Base-by-base conservation (phyloP, 1,140 invertebrate genomes). In the Ladona fulva region DNA sequence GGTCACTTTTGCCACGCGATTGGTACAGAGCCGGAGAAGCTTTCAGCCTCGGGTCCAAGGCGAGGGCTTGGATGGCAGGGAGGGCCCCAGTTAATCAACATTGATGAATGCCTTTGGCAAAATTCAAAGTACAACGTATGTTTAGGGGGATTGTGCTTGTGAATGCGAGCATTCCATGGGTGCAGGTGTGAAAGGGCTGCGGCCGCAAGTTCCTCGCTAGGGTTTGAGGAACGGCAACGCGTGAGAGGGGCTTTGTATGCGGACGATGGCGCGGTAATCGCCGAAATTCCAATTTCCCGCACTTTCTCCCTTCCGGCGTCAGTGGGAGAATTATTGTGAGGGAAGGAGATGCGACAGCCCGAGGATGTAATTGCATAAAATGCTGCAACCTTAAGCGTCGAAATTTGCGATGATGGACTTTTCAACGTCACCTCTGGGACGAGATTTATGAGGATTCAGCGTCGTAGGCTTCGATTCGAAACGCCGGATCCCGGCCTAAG, bases 371-470 rank as follows among this genome's bases (percentile, higher is more conserved):
- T 66, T 22, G 52, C 16, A 16, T 19, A 22, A 66, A 66, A 66
- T 6, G 52, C n/a, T 22, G 52, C 52, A 22, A 66, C 52, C 52
- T 66, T 66, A 66, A 66, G 52, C 52, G n/a, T 12, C 12, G 16
- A 19, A 22, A 66, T 52, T 52, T 52, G 44, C 19, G 19, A 52
- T 66, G 52, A 22, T 66, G 14, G 16, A 3, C 52, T 6, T 11
- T 19, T 66, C 16, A 16, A 19, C 12, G 52, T 66, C 52, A 22
- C n/a, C 52, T 6, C n/a, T 16, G 52, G 16, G 52, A 66, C 12
- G 52, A 66, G 52, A 66, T 66, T 66, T 66, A 66, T 66, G 52
- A 66, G 52, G 52, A 66, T 66, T 66, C n/a, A 22, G n/a, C 52
- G n/a, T 66, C 44, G 44, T 19, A 52, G 44, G 44, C 44, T 52